Percentiles rank a stretch among this genome's conserved stretches.
Conservation (phyloP, 1,140 invertebrate species). For the Psix sp. region DNA sequence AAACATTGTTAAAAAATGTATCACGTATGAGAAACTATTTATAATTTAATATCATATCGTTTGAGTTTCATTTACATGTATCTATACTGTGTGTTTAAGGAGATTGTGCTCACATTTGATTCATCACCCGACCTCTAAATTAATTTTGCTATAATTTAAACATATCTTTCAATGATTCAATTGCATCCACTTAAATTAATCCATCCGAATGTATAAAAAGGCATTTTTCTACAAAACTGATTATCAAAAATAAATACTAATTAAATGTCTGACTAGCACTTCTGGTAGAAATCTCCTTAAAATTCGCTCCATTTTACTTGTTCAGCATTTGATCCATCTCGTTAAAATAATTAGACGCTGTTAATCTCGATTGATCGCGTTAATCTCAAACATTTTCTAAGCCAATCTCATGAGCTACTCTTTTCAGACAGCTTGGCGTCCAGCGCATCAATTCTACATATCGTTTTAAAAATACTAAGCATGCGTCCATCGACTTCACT, state of each 20-base stretch:
- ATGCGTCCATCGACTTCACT: constrained; percentile 1
- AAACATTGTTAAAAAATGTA: no score
- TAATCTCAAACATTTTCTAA: constrained; percentile 47
- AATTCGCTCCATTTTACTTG: neutral
- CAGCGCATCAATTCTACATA: constrained; percentile 55
- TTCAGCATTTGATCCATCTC: neutral
- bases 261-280: constrained; percentile 47
- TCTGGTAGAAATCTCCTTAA: constrained; percentile 42
- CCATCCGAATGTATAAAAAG: no score
- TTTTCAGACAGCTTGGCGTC: constrained; percentile 57
- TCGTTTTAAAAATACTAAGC: constrained; percentile 29
- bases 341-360: no score
- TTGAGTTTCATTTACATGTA: no score
- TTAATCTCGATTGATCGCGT: no score
- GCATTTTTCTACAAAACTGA: no score
- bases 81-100: constrained; percentile 22
- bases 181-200: no score
- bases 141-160: no score
- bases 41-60: no score
- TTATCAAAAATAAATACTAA: constrained; percentile 14
- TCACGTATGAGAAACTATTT: no score
- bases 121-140: no score
- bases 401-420: constrained; percentile 46
- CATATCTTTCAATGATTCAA: no score
- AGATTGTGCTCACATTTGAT: constrained; percentile 32